Evolutionary conservation across 2,888 invertebrate species (phyloP).

Genomic region (Gari tellinella): DNA sequence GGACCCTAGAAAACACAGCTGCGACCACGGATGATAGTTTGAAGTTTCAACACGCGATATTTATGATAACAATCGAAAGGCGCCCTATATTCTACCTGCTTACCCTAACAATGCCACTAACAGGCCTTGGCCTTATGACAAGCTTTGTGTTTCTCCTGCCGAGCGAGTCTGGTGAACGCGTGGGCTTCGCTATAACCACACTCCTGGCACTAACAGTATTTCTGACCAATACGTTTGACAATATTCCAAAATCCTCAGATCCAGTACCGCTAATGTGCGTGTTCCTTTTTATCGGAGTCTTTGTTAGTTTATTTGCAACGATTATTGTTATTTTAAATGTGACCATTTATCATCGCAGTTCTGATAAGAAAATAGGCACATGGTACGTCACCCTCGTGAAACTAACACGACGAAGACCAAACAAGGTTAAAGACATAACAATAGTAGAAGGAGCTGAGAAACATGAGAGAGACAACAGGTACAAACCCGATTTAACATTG

Average conservation of each 20-base stretch:
- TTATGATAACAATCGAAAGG: slow-evolving; percentile 1
- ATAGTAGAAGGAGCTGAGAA: not conserved
- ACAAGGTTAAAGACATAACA: not conserved
- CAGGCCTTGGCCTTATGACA: slow-evolving; percentile 3
- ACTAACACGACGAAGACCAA: not conserved
- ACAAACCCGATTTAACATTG: not conserved
- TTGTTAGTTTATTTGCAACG: not conserved
- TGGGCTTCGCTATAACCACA: too few species aligned
- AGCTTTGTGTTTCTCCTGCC: slow-evolving; percentile 21
- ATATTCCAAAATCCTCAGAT: slow-evolving; percentile 14
- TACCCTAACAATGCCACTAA: slow-evolving; percentile 4
- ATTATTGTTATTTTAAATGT: slow-evolving; percentile 10
- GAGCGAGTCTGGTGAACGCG: too few species aligned
- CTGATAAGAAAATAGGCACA: not conserved
- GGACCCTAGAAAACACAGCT: slow-evolving; percentile 1
- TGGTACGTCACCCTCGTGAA: not conserved
- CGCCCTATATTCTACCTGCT: slow-evolving; percentile 6
- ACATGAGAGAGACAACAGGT: not conserved
- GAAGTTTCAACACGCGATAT: not conserved
- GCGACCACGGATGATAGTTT: not conserved
- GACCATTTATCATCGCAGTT: slow-evolving; percentile 3
- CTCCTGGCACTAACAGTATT: too few species aligned
- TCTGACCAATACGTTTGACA: too few species aligned
- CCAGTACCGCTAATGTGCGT: too few species aligned
- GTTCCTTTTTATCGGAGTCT: not conserved